These are phyloP conservation scores for Notodonta ziczac DNA, from an alignment of 2,888 invertebrate genomes.

Conservation along the genomic window DNA sequence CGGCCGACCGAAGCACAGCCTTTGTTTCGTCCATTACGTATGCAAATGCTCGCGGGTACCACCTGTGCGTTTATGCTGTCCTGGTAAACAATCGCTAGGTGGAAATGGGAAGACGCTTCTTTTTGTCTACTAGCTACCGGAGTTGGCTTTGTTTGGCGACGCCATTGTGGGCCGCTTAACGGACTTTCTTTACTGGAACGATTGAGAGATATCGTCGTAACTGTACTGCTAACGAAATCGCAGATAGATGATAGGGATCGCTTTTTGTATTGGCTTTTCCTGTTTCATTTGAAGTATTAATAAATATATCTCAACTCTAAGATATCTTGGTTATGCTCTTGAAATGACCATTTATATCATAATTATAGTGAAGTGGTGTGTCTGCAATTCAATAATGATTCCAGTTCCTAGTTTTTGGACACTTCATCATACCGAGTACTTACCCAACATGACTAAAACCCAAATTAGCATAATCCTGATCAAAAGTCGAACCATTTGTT, in stretches of 20 bases:
- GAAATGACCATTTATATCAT: too few species aligned
- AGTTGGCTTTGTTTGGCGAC: conserved; percentile 39
- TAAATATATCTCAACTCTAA: too few species aligned
- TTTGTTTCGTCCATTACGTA: conserved; percentile 79
- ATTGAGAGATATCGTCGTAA: conserved; percentile 5
- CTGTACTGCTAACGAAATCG: background rate
- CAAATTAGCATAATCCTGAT: too few species aligned
- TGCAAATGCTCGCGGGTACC: conserved; percentile 61
- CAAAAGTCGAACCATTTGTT: too few species aligned
- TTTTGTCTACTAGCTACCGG: conserved; percentile 55
- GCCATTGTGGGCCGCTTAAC: conserved; percentile 33
- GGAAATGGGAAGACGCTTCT: conserved; percentile 59
- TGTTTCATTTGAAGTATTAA: too few species aligned
- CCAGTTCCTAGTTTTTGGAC: too few species aligned
- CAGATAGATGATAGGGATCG: background rate
- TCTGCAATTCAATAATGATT: too few species aligned
- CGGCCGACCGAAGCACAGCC: conserved; percentile 61
- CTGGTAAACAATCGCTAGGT: conserved; percentile 72
- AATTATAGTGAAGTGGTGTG: too few species aligned
- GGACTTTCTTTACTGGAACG: conserved; percentile 19
- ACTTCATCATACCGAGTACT: too few species aligned
- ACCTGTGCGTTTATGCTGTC: conserved; percentile 74
- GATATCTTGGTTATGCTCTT: too few species aligned
- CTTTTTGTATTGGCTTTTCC: background rate
- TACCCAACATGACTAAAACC: too few species aligned